Conservation (phyloP, 64 coral and sea anemone species). For the Catalaphyllia jardinei region DNA sequence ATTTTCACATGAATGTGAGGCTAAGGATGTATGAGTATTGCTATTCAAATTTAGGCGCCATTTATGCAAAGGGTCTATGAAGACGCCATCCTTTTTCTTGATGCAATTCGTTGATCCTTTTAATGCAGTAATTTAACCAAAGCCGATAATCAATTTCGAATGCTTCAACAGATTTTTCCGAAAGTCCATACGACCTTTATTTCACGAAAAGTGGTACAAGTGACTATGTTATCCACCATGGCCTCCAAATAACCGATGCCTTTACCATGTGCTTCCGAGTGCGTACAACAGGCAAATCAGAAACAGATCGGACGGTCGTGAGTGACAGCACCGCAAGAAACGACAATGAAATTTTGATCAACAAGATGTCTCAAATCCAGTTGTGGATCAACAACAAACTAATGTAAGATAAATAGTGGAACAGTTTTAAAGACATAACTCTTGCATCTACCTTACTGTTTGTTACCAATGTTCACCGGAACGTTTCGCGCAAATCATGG, state of each 20-base stretch:
- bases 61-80: too few relatives aligned
- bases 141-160: not conserved
- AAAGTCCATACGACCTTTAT: not conserved
- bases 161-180: not conserved
- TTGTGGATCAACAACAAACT: not conserved
- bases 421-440: too few relatives aligned
- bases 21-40: too few relatives aligned
- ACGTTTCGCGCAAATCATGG: too few relatives aligned
- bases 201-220: slow-evolving; percentile 32
- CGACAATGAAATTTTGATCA: slow-evolving; percentile 35
- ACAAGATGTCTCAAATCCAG: slow-evolving; percentile 5
- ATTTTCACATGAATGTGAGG: too few relatives aligned
- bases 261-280: slow-evolving; percentile 56
- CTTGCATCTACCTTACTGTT: not conserved
- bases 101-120: too few relatives aligned
- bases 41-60: too few relatives aligned
- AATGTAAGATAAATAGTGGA: not conserved
- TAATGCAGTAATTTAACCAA: not conserved
- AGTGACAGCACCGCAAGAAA: slow-evolving; percentile 25
- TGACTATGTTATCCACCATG: slow-evolving; percentile 50
- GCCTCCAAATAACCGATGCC: slow-evolving; percentile 1
- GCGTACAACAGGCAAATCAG: slow-evolving; percentile 7
- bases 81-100: too few relatives aligned
- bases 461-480: not conserved
- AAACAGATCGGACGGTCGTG: not conserved